Conservation (phyloP, 2,888 invertebrate species). For the Marasmarcha lunaedactyla region DNA sequence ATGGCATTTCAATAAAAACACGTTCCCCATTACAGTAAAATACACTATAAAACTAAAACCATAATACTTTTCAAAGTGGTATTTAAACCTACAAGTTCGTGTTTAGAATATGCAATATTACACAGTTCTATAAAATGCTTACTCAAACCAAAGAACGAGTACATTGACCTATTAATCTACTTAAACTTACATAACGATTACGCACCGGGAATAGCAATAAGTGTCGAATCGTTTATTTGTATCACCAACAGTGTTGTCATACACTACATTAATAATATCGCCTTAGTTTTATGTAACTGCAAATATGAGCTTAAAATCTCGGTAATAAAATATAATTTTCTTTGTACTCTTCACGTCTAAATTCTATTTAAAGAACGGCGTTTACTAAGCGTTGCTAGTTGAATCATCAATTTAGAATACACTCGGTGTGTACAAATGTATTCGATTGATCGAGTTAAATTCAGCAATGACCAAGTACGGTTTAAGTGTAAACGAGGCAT, state of each 20-base stretch:
- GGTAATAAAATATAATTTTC: no score
- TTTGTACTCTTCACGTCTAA: background rate
- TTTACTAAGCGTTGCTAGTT: background rate
- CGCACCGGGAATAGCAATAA: slow-evolving; percentile 32
- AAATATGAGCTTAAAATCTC: no score
- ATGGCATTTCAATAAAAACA: no score
- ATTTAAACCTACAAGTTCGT: background rate
- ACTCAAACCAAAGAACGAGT: slow-evolving; percentile 23
- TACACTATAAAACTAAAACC: no score
- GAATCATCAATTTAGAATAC: background rate
- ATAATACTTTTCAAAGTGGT: background rate
- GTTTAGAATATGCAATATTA: background rate
- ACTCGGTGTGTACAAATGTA: background rate
- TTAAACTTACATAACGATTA: slow-evolving; percentile 36
- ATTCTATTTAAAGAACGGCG: background rate
- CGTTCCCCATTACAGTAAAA: no score
- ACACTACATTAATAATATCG: background rate
- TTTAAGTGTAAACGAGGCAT: slow-evolving; percentile 2
- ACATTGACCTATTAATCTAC: slow-evolving; percentile 51
- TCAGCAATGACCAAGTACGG: background rate
- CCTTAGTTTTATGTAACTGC: background rate
- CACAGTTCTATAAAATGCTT: background rate
- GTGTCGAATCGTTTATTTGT: slow-evolving; percentile 8
- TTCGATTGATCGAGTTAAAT: background rate
- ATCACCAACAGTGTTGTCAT: slow-evolving; percentile 4